Percentiles rank a stretch among this genome's conserved stretches.
Conservation (phyloP, 2,113 vertebrate species). For the Tricholaema leucomelas region DNA sequence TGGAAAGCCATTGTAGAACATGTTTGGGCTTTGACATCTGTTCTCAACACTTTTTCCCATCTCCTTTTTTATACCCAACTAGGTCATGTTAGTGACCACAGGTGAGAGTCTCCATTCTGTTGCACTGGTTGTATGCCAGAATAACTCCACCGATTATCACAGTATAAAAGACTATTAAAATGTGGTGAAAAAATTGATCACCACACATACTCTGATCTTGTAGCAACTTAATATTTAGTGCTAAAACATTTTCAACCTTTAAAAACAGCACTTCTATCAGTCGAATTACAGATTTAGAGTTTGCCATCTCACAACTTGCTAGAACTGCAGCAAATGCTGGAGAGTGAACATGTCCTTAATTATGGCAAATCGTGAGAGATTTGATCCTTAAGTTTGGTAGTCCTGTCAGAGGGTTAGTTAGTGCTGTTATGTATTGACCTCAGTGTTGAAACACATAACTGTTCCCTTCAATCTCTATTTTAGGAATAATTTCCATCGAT, state of each 20-base stretch:
- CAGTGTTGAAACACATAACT: not conserved
- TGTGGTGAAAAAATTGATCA: slow-evolving; percentile 56
- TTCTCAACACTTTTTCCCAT: not conserved
- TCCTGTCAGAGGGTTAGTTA: not conserved
- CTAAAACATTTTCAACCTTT: slow-evolving; percentile 54
- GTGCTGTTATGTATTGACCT: not conserved
- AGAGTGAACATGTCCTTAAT: not conserved
- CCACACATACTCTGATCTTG: slow-evolving; percentile 44
- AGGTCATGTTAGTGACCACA: slow-evolving; percentile 44
- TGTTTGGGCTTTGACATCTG: slow-evolving; percentile 12
- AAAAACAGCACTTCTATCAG: slow-evolving; percentile 58
- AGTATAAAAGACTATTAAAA: slow-evolving; percentile 28
- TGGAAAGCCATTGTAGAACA: not conserved
- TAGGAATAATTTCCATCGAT: not conserved
- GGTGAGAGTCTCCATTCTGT: slow-evolving; percentile 52
- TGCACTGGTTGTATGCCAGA: slow-evolving; percentile 39
- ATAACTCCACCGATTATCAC: slow-evolving; percentile 40
- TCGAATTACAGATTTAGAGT: slow-evolving; percentile 37
- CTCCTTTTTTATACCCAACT: slow-evolving; percentile 8
- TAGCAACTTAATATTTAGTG: slow-evolving; percentile 55
- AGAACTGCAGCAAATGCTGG: slow-evolving; percentile 37
- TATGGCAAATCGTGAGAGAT: not conserved
- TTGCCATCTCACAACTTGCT: slow-evolving; percentile 41
- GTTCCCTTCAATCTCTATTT: not conserved
- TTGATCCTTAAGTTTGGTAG: not conserved